Evolutionary conservation across 2,797 vertebrate species (phyloP).

Genomic region (Microtus obscurus): DNA sequence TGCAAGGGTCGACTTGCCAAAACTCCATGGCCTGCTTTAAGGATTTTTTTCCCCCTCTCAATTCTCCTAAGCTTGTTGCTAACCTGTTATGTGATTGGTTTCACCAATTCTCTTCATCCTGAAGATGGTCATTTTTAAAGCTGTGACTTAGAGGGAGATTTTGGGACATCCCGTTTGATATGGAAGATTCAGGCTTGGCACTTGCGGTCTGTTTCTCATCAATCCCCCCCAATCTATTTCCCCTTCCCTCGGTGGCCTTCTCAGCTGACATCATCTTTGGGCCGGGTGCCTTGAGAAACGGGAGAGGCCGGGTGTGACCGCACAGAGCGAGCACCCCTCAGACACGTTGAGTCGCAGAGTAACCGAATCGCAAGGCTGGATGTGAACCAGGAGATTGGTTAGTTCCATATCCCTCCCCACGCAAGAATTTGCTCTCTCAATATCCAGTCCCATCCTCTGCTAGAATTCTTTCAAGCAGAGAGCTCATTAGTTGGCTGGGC

Average conservation of each 20-base stretch:
- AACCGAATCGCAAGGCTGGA: conserved; percentile 39
- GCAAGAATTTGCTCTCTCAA: background rate
- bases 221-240: conserved; percentile 13
- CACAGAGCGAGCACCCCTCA: conserved; percentile 12
- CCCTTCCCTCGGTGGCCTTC: conserved; percentile 23
- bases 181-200: conserved; percentile 42
- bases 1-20: conserved; percentile 45
- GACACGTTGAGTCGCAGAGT: background rate
- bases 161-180: conserved; percentile 1
- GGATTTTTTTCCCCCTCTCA: background rate
- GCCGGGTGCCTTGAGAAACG: conserved; percentile 39
- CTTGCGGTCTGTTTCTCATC: conserved; percentile 47
- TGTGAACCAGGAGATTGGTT: background rate
- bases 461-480: conserved; percentile 13
- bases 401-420: conserved; percentile 12
- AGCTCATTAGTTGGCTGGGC: conserved; percentile 13
- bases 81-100: conserved; percentile 37
- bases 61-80: conserved; percentile 27
- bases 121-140: conserved; percentile 8
- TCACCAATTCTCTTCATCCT: conserved; percentile 22
- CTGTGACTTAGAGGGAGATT: conserved; percentile 23
- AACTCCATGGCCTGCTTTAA: conserved; percentile 43
- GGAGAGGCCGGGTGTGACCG: conserved; percentile 65
- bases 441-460: background rate
- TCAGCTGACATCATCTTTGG: conserved; percentile 71